Percentiles rank a stretch among this genome's conserved stretches.
Evolutionary conservation across 2,797 vertebrate genomes (phyloP).

Genomic region (Chelmon rostratus): DNA sequence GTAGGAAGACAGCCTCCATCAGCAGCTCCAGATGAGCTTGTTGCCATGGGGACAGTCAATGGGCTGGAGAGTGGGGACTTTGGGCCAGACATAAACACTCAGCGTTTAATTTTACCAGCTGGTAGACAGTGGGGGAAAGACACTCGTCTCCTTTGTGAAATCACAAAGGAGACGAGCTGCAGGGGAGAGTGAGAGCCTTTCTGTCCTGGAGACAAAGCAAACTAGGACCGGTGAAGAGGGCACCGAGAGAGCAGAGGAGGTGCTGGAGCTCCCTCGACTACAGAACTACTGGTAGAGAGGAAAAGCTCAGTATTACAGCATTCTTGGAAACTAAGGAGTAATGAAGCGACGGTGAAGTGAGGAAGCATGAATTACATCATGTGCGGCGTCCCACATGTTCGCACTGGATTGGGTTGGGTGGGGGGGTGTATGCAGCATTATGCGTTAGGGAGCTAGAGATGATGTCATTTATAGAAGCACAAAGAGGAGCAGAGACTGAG

Average conservation of each 20-base stretch:
- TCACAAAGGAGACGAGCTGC: slow-evolving; percentile 62
- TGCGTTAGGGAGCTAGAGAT: slow-evolving; percentile 74
- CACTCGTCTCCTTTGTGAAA: slow-evolving; percentile 36
- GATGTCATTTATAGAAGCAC: slow-evolving; percentile 84
- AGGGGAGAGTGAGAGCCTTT: slow-evolving; percentile 53
- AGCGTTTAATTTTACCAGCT: slow-evolving; percentile 83
- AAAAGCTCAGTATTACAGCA: slow-evolving; percentile 14
- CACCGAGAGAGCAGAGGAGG: slow-evolving; percentile 31
- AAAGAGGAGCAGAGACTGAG: slow-evolving; percentile 75
- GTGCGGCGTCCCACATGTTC: slow-evolving; percentile 65
- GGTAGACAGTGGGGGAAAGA: slow-evolving; percentile 75
- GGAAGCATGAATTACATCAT: slow-evolving; percentile 72
- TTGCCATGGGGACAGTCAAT: slow-evolving; percentile 89
- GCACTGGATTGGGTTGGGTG: slow-evolving; percentile 47
- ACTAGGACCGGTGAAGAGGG: slow-evolving; percentile 43
- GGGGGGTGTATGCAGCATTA: slow-evolving; percentile 64
- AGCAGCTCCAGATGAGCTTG: slow-evolving; percentile 84
- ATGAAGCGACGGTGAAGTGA: slow-evolving; percentile 52
- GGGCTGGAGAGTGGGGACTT: slow-evolving; percentile 83
- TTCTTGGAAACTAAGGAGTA: slow-evolving; percentile 6
- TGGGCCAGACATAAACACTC: slow-evolving; percentile 84
- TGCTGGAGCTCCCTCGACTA: slow-evolving; percentile 37
- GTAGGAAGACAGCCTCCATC: slow-evolving; percentile 80
- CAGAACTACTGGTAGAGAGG: slow-evolving; percentile 23
- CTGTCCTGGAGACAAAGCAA: slow-evolving; percentile 66